phyloP scores from a whole-genome alignment of 2,888 invertebrate genomes.

The Schrankia costaestrigalis region DNA sequence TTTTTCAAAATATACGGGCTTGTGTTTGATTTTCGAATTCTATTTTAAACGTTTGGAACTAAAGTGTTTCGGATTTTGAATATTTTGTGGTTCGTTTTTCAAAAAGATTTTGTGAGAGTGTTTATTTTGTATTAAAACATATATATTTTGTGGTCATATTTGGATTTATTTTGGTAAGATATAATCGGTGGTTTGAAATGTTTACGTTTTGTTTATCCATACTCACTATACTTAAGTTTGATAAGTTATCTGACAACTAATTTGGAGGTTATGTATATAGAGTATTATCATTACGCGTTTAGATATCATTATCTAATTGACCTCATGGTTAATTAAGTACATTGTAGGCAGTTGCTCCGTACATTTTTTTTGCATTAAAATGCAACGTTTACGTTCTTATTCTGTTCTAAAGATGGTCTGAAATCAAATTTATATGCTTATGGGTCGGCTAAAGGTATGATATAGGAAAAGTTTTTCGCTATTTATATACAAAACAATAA shows the following conservation, averaged over 20 bases:
- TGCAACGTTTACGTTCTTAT: too few relatives aligned
- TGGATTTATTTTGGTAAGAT: conserved; percentile 33
- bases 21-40: too few relatives aligned
- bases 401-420: too few relatives aligned
- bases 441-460: too few relatives aligned
- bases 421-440: too few relatives aligned
- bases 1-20: neutral
- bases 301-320: too few relatives aligned
- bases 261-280: conserved; percentile 14
- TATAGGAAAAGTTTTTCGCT: too few relatives aligned
- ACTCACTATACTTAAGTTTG: conserved; percentile 2
- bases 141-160: conserved; percentile 27
- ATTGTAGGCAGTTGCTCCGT: too few relatives aligned
- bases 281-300: conserved; percentile 26
- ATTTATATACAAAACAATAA: too few relatives aligned
- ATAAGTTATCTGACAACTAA: conserved; percentile 13
- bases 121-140: conserved; percentile 2
- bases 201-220: conserved; percentile 4
- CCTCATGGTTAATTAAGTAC: too few relatives aligned
- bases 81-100: conserved; percentile 3
- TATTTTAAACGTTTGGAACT: too few relatives aligned
- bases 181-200: conserved; percentile 2
- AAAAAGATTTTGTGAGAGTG: conserved; percentile 20
- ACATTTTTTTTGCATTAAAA: too few relatives aligned
- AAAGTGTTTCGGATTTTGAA: conserved; percentile 13